A percentile compares a stretch with the other conserved stretches of the same genome.
These are phyloP conservation scores for Cryptus armator DNA, from an alignment of 2,888 invertebrate genomes.

Conservation along the genomic window DNA sequence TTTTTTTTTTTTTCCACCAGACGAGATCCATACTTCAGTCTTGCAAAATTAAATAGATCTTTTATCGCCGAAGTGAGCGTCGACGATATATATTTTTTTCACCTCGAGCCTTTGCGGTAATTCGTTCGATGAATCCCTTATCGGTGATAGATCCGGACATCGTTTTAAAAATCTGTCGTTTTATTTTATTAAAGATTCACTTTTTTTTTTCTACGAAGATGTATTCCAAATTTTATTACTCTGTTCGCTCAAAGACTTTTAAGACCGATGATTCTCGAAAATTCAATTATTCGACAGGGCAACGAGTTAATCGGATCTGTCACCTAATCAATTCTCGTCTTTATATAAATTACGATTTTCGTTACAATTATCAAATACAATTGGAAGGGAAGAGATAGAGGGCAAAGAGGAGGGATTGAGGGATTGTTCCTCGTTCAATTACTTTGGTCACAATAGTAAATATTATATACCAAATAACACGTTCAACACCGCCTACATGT, in stretches of 20 bases:
- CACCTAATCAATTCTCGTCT: slow-evolving; percentile 13
- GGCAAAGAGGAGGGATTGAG: neutral
- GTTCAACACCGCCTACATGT: slow-evolving; percentile 77
- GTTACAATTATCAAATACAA: slow-evolving; percentile 55
- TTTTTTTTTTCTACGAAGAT: neutral
- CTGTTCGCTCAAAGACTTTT: neutral
- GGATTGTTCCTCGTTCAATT: slow-evolving; percentile 72
- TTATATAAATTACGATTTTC: slow-evolving; percentile 60
- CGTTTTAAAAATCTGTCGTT: neutral
- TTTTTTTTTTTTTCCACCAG: slow-evolving; percentile 33
- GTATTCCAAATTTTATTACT: neutral
- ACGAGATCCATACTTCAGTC: slow-evolving; percentile 76
- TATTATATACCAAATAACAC: slow-evolving; percentile 79
- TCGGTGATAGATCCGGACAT: neutral
- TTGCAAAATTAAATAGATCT: slow-evolving; percentile 71
- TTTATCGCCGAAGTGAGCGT: slow-evolving; percentile 33
- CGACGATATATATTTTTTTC: slow-evolving; percentile 58
- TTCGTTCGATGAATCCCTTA: slow-evolving; percentile 46
- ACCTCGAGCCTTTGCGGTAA: slow-evolving; percentile 49
- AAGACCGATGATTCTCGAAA: neutral
- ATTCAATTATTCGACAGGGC: slow-evolving; percentile 5
- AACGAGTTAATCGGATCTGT: neutral
- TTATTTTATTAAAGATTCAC: neutral
- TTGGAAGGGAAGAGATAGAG: slow-evolving; percentile 21
- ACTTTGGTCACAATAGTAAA: slow-evolving; percentile 83